Conservation (phyloP, 2,113 vertebrate genomes). For the Sander vitreus region DNA sequence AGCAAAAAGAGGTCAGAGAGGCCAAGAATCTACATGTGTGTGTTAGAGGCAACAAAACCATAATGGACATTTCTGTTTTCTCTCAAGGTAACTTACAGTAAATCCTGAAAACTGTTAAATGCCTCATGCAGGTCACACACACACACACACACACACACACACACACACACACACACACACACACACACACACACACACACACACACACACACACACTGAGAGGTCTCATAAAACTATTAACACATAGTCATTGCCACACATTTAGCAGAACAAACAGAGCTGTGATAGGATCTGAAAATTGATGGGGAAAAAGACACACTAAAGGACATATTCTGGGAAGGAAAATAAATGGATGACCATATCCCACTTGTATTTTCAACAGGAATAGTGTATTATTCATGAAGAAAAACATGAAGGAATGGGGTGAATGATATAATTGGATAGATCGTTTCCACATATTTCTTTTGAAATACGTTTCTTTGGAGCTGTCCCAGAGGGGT, state of each 20-base stretch:
- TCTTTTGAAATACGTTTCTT: background rate
- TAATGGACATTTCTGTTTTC: constrained; percentile 24
- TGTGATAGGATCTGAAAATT: constrained; percentile 15
- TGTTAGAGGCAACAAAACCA: background rate
- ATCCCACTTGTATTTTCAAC: constrained; percentile 35
- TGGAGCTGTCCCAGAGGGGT: background rate
- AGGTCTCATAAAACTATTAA: constrained; percentile 10
- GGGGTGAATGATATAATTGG: background rate
- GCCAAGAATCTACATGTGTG: background rate
- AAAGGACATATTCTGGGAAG: constrained; percentile 58
- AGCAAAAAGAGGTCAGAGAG: constrained; percentile 27
- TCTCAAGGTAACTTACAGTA: constrained; percentile 67
- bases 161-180: background rate
- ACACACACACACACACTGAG: background rate
- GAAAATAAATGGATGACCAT: constrained; percentile 16
- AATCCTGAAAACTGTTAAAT: constrained; percentile 4
- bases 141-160: background rate
- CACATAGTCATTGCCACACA: background rate
- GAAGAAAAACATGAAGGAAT: constrained; percentile 36
- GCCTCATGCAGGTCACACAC: background rate
- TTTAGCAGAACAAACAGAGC: background rate
- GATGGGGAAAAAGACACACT: constrained; percentile 18
- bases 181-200: background rate
- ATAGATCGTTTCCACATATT: constrained; percentile 2
- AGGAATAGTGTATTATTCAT: constrained; percentile 54